Evolutionary conservation across 2,797 vertebrate genomes (phyloP).

Genomic region (Enteromius paludinosus): DNA sequence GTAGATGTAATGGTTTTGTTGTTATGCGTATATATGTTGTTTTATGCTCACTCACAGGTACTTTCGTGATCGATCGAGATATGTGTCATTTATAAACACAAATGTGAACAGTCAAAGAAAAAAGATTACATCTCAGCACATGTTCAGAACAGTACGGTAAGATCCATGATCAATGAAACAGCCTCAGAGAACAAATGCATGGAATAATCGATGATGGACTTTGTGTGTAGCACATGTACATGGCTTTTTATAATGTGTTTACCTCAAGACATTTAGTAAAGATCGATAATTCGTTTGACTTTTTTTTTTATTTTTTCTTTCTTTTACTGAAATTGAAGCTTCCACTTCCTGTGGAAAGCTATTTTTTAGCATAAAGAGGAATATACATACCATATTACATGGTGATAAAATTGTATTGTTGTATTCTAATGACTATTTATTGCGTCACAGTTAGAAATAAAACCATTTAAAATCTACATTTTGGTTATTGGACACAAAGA

Average conservation of each 20-base stretch:
- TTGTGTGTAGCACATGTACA: neutral
- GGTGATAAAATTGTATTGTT: neutral
- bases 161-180: neutral
- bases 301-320: neutral
- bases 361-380: neutral
- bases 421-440: neutral
- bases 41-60: neutral
- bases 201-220: neutral
- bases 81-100: slow-evolving; percentile 4
- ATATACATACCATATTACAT: neutral
- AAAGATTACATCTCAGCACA: neutral
- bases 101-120: slow-evolving; percentile 4
- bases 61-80: neutral
- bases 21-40: neutral
- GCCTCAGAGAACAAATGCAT: slow-evolving; percentile 5
- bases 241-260: neutral
- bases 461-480: neutral
- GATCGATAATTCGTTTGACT: neutral
- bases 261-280: neutral
- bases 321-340: neutral
- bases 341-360: neutral
- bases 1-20: neutral
- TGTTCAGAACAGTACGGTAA: neutral
- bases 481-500: neutral
- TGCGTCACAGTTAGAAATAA: neutral